Base-by-base conservation (phyloP, 2,888 invertebrate species). In the Perithous albicinctus region DNA sequence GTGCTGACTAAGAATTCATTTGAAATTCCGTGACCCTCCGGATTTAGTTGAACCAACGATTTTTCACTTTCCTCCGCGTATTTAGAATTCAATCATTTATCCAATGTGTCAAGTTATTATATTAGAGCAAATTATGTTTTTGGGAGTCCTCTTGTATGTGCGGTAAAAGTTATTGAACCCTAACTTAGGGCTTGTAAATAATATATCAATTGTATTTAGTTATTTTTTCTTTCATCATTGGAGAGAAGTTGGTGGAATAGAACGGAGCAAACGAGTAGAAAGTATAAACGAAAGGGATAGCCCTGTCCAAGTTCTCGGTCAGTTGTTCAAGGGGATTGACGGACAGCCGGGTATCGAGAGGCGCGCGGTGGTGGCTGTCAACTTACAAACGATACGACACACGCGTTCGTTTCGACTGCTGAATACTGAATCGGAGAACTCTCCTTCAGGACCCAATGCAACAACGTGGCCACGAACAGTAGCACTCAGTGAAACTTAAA, bases 361-460 rank as follows among this genome's bases (percentile, higher is more conserved):
- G 82, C 83, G 87, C 84, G 86, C 86, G 85, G 86, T 88, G 86
- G 85, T 88, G 89, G 88, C 90, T 90, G 89, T 90, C 90, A 90
- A 89, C 87, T 90, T 90, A 90, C 89, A 90, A 90, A 90, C 90
- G 88, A 90, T 89, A 89, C 89, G 88, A 90, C 89, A 90, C 89
- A 89, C 87, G 85, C 84, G 79, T 82, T 83, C 83, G 85, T 86
- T 56, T 82, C 85, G 80, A 82, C 64, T 78, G 70, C 54, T 83
- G 86, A 88, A 87, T 87, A 86, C 86, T 76, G 81, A 78, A 77
- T 43, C 10, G 15, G n/a, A 26, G 29, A 12, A 35, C 6, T 26
- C 23, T 23, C 32, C 38, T n/a, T n/a, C n/a, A n/a, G 18, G 10
- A 10, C 4, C 15, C 18, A 32, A n/a, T 23, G 15, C 20, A 18